A percentile compares a stretch with the other conserved stretches of the same genome.
These are phyloP conservation scores for Cheilosia vernalis DNA, from an alignment of 2,888 invertebrate genomes.

Conservation along the genomic window DNA sequence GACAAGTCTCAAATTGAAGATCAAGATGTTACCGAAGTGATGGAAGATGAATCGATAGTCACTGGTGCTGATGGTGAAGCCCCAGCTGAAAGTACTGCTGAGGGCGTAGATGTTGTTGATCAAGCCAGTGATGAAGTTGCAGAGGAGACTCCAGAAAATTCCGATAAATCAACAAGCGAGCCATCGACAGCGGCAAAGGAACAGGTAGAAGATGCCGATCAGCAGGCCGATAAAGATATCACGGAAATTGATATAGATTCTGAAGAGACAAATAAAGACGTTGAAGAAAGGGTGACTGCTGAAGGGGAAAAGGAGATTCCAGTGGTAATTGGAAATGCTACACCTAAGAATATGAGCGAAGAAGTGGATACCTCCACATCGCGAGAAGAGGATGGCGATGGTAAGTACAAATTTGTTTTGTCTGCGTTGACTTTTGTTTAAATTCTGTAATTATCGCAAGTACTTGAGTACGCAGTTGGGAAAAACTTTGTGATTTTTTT, in stretches of 20 bases:
- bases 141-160: constrained; percentile 75
- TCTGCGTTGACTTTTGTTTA: background rate
- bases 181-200: constrained; percentile 59
- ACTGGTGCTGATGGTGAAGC: background rate
- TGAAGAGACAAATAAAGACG: background rate
- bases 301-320: constrained; percentile 8
- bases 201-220: constrained; percentile 55
- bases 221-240: background rate
- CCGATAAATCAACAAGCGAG: constrained; percentile 69
- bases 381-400: constrained; percentile 47
- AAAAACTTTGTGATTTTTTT: too few species aligned
- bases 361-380: background rate
- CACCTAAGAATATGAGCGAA: constrained; percentile 12
- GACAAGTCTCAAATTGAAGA: constrained; percentile 38
- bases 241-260: background rate
- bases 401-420: constrained; percentile 76
- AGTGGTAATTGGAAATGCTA: constrained; percentile 35
- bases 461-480: too few species aligned
- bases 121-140: background rate
- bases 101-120: constrained; percentile 54
- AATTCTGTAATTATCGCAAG: too few species aligned
- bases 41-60: constrained; percentile 48
- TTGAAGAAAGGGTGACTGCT: constrained; percentile 15
- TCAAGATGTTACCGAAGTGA: constrained; percentile 62
- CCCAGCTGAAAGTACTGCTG: constrained; percentile 44